Evolutionary conservation across 2,113 vertebrate species (phyloP), one percentile per base, ranked within the genome.

Genomic region (Rhipidura dahli): DNA sequence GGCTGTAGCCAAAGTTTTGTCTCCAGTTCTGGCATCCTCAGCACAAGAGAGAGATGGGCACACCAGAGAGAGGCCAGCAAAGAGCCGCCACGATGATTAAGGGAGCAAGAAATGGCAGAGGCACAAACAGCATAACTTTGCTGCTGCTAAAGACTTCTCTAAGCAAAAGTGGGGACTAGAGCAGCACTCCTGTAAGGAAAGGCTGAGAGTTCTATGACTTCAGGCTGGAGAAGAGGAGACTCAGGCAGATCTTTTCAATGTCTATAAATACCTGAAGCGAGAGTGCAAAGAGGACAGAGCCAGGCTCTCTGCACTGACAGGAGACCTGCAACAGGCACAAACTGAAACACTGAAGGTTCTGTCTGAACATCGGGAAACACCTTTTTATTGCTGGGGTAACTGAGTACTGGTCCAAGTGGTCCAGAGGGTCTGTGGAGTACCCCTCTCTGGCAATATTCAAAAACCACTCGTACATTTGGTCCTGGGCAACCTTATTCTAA

Each of bases 401-500:
- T 47, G 28, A 85, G 9, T 54, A 37, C 27, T 63, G 37, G 18
- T 21, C 28, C 33, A 40, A 7, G 51, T 22, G 45, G 37, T 31
- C 17, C 28, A 23, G 57, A 80, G 15, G 3, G 3, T 30, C n/a
- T 73, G 28, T 51, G 37, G 45, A 39, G 15, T n/a, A 9, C 11
- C 13, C 23, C 11, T 69, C 40, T 60, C 56, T 50, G 39, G 17
- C 15, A 37, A 59, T 49, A 79, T 45, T 80, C 17, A 40, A 65
- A 69, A 73, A 7, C 2, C 5, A 5, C 40, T 15, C 1, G 0
- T 27, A 21, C 4, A 2, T 42, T 75, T 39, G 13, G 9, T 79
- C 27, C 28, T 53, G 40, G 30, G 15, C 19, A 83, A 13, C 53
- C 26, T 39, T 72, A 30, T 16, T 64, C 20, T 39, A 47, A 35